Base-by-base conservation (phyloP, 2,113 vertebrate genomes). In the Zootoca vivipara region DNA sequence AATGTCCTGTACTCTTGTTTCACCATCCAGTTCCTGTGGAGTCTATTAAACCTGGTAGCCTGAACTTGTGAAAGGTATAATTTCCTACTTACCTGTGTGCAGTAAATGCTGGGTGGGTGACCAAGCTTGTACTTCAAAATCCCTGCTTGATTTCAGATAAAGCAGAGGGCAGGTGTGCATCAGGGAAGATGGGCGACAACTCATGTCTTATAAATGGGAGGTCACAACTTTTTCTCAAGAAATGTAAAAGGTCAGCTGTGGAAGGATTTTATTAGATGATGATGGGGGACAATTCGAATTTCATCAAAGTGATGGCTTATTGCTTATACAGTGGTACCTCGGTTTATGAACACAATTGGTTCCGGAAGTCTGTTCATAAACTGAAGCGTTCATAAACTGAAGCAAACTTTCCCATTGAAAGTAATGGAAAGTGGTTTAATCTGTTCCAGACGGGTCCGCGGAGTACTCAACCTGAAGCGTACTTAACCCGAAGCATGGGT, bases 131-230 rank as follows among this genome's bases (percentile, higher is more conserved):
- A 81, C 78, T 82, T 74, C n/a, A 86, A 56, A 86, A 40, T 40
- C 6, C 30, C 16, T 83, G 72, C 78, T 90, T 89, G 82, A 62
- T 74, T 82, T 70, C 42, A 78, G 7, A 69, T 70, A 24, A 82
- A 58, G 64, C 35, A 70, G 79, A 75, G 42, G 62, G 2, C 56
- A 74, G 33, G 6, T 4, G 15, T 30, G 1, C 8, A 2, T n/a
- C 26, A 22, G 42, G 35, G 35, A 30, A 79, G 18, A 8, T 28
- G 52, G 42, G 26, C 3, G 22, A 13, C 4, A 5, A 42, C 15
- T 82, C 42, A 64, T 58, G 75, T 85, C 26, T 67, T 77, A 52
- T 65, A 72, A 79, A 62, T 35, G 72, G 58, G 65, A 77, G 35
- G 65, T 38, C 15, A n/a, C 33, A 77, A 82, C 26, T 69, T 89